These are phyloP conservation scores for Atrina japonica DNA, from an alignment of 2,888 invertebrate species.

Conservation along the genomic window DNA sequence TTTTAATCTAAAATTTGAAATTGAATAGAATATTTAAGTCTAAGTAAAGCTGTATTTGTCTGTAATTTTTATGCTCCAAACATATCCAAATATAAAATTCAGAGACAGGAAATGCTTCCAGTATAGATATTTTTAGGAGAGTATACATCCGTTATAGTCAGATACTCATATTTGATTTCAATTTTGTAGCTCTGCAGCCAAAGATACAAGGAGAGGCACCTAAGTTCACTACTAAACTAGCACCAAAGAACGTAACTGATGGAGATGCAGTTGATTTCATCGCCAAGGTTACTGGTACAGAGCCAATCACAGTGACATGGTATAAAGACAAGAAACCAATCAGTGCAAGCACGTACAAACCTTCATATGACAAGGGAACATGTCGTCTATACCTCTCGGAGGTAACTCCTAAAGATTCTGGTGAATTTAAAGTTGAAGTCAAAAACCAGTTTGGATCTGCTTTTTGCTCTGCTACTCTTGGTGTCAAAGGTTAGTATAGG, in stretches of 20 bases:
- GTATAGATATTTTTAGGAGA: too few relatives aligned
- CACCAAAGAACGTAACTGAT: slow-evolving; percentile 71
- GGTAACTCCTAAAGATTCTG: slow-evolving; percentile 87
- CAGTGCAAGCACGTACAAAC: slow-evolving; percentile 88
- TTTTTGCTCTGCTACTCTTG: slow-evolving; percentile 66
- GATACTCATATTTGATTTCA: too few relatives aligned
- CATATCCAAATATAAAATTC: too few relatives aligned
- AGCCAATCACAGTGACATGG: slow-evolving; percentile 76
- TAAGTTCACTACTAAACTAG: slow-evolving; percentile 69
- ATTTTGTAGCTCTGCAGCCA: slow-evolving; percentile 61
- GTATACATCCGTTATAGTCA: too few relatives aligned
- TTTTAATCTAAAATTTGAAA: too few relatives aligned
- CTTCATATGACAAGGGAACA: slow-evolving; percentile 81
- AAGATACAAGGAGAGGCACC: slow-evolving; percentile 68
- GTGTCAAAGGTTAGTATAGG: slow-evolving; percentile 72
- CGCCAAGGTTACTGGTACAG: slow-evolving; percentile 75
- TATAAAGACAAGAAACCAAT: slow-evolving; percentile 85
- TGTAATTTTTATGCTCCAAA: too few relatives aligned
- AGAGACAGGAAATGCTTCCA: too few relatives aligned
- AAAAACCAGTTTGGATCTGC: slow-evolving; percentile 76
- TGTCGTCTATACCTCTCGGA: slow-evolving; percentile 88
- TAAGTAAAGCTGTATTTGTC: too few relatives aligned
- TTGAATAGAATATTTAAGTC: too few relatives aligned
- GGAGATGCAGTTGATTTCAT: slow-evolving; percentile 74
- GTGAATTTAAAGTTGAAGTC: slow-evolving; percentile 89